phyloP scores from a whole-genome alignment of 2,888 invertebrate genomes.

The Thumatha senex region DNA sequence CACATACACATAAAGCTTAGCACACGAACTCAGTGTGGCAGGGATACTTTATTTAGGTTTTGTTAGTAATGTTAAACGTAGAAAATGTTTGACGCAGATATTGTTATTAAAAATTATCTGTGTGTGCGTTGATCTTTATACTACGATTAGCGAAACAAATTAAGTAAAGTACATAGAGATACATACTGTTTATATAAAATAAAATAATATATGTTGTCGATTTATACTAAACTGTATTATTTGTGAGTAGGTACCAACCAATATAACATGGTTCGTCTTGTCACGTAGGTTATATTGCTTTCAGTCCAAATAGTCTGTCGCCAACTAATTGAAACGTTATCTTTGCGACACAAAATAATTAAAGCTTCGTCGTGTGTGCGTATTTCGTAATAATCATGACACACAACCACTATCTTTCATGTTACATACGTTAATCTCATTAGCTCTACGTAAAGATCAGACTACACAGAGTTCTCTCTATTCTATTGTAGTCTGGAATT shows the following conservation, averaged over 20 bases:
- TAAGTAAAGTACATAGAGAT: neutral
- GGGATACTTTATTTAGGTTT: constrained; percentile 28
- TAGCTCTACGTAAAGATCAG: constrained; percentile 28
- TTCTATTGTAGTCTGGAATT: neutral
- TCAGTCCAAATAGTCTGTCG: neutral
- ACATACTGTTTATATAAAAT: neutral
- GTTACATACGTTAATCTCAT: constrained; percentile 36
- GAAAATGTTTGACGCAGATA: constrained; percentile 26
- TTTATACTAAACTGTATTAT: neutral
- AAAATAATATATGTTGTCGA: neutral
- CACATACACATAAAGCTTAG: constrained; percentile 14
- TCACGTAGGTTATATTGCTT: no score
- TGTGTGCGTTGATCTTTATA: constrained; percentile 12
- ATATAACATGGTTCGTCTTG: no score
- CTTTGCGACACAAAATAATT: constrained; percentile 9
- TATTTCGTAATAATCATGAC: constrained; percentile 30
- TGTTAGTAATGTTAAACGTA: constrained; percentile 32
- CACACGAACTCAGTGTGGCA: constrained; percentile 14
- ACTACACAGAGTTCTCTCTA: constrained; percentile 6
- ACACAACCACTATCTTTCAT: constrained; percentile 24
- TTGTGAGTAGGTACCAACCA: no score
- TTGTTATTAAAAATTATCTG: constrained; percentile 15
- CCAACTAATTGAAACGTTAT: neutral
- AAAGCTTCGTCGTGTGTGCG: constrained; percentile 8
- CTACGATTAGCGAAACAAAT: constrained; percentile 4